A percentile compares a stretch with the other conserved stretches of the same genome.
phyloP scores from a whole-genome alignment of 1,140 invertebrate species.

The Drosophila varians region DNA sequence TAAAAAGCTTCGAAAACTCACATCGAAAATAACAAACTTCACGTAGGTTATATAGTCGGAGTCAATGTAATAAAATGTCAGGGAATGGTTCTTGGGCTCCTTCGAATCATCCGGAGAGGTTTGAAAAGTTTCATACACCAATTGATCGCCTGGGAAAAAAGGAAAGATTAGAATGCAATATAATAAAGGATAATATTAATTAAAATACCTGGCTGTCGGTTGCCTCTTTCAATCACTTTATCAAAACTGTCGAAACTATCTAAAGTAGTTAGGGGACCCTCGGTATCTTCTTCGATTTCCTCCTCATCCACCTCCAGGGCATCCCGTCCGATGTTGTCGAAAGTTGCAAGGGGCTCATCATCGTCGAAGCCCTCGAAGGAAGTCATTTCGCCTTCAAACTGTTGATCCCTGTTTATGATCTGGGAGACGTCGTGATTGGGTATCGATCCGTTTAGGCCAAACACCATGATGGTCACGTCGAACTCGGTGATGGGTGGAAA shows the following conservation, averaged over 20 bases:
- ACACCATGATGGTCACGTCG: slow-evolving; percentile 66
- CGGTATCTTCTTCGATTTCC: slow-evolving; percentile 6
- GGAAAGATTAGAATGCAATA: neutral
- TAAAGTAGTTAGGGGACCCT: neutral
- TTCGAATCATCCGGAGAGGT: slow-evolving; percentile 21
- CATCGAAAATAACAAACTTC: slow-evolving; percentile 67
- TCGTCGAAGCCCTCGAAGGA: slow-evolving; percentile 9
- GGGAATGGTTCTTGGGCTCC: slow-evolving; percentile 30
- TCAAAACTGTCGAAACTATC: slow-evolving; percentile 36
- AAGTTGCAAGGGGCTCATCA: neutral
- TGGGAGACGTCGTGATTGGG: slow-evolving; percentile 38
- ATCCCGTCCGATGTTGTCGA: slow-evolving; percentile 16
- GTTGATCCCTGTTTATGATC: slow-evolving; percentile 56
- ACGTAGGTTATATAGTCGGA: slow-evolving; percentile 69
- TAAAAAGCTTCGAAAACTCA: slow-evolving; percentile 37
- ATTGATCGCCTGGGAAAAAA: slow-evolving; percentile 46
- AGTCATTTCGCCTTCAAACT: slow-evolving; percentile 52
- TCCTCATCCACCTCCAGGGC: slow-evolving; percentile 9
- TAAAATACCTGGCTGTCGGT: slow-evolving; percentile 58
- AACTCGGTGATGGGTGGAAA: slow-evolving; percentile 18
- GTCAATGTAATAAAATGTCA: slow-evolving; percentile 72
- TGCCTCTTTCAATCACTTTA: slow-evolving; percentile 64
- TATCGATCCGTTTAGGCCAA: slow-evolving; percentile 55
- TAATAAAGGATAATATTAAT: neutral
- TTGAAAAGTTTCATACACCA: slow-evolving; percentile 62